Base-by-base conservation (phyloP, 2,888 invertebrate species). In the Dorcus hopei region DNA sequence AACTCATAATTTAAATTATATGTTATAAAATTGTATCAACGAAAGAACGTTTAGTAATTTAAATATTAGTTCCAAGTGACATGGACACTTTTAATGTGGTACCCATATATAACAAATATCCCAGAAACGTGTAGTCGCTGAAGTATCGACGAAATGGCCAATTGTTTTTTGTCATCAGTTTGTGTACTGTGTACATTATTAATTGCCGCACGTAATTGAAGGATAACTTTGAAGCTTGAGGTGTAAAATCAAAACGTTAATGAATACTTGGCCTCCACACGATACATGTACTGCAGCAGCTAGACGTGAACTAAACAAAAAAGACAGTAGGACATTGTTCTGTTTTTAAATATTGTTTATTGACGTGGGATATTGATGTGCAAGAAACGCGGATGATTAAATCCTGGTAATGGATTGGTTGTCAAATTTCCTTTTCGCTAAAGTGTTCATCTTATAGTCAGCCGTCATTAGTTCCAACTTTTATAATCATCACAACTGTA, bases 261-360 rank as follows among this genome's bases (percentile, higher is more conserved):
- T 23, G 26, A 38, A 54, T 62, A 65, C 64, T 65, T 65, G 65
- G 65, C 64, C 59, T 59, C 53, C 57, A 33, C 26, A 38, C 53
- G 41, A 54, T 49, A n/a, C 53, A 9, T 38, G 53, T 57, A 59
- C 57, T 55, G 50, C 45, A 49, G 55, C 53, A 61, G 48, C 64
- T 59, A 65, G 55, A 58, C 64, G 65, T 64, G 69, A 71, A 65
- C 66, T 67, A 72, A 72, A 70, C 33, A 72, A 74, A 70, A 66
- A 70, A 33, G 26, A 74, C 71, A 70, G 74, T 77, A 77, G 77
- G 73, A 75, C 76, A 75, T 77, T 77, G 77, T 78, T 78, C 75
- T 77, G 78, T 77, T 78, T 78, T 76, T 74, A 75, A 77, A 77
- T 77, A 77, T 78, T 77, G 76, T 78, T 77, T 77, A 77, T 77